These are phyloP conservation scores for Calyptomena viridis DNA, from an alignment of 2,113 vertebrate genomes.

Conservation along the genomic window DNA sequence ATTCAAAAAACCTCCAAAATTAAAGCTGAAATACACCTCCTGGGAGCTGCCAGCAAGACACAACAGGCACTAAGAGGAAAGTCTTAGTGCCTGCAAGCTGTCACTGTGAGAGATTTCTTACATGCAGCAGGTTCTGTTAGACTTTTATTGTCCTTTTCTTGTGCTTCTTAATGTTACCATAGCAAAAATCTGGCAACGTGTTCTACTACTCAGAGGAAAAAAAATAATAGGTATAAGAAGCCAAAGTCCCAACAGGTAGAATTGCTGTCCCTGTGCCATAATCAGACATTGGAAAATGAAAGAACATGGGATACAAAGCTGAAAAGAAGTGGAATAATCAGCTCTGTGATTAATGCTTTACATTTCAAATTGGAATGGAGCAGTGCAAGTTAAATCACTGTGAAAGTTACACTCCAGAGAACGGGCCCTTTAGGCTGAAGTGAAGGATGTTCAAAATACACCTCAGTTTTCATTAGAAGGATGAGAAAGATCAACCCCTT, in stretches of 20 bases:
- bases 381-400: background rate
- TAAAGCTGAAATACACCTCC: conserved; percentile 45
- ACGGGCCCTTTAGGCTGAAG: background rate
- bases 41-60: conserved; percentile 66
- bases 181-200: background rate
- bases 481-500: background rate
- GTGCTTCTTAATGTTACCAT: background rate
- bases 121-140: conserved; percentile 56
- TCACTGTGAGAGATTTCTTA: conserved; percentile 62
- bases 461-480: background rate
- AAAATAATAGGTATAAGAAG: background rate
- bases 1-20: background rate
- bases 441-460: background rate
- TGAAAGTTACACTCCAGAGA: background rate
- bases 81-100: conserved; percentile 74
- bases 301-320: background rate
- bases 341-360: background rate
- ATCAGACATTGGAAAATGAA: background rate
- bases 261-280: background rate
- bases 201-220: background rate
- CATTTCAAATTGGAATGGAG: background rate
- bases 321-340: background rate
- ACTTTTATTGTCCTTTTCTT: conserved; percentile 8
- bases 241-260: background rate
- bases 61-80: conserved; percentile 64